A percentile compares a stretch with the other conserved stretches of the same genome.
Conservation (phyloP, 2,888 invertebrate species). For the Scotopteryx bipunctaria region DNA sequence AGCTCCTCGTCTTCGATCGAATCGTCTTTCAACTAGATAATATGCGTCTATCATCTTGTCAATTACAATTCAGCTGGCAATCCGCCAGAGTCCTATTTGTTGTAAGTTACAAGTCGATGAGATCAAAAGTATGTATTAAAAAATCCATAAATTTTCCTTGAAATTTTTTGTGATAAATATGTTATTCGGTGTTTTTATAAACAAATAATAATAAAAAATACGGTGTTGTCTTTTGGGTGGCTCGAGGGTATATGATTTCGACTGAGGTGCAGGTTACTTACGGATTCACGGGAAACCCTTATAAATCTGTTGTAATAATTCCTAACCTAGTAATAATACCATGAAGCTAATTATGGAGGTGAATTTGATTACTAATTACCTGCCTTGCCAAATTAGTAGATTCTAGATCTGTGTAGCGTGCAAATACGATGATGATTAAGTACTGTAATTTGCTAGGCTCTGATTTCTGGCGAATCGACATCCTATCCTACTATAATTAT, state of each 20-base stretch:
- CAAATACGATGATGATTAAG: slow-evolving; percentile 10
- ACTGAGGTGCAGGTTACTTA: too few species aligned
- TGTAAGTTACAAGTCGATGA: slow-evolving; percentile 42
- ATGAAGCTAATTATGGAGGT: neutral
- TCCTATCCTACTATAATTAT: too few species aligned
- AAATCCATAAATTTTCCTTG: slow-evolving; percentile 4
- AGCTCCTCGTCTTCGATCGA: slow-evolving; percentile 33
- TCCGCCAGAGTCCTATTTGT: slow-evolving; percentile 41
- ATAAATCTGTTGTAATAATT: too few species aligned
- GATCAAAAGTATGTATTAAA: slow-evolving; percentile 28
- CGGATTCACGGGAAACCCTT: too few species aligned
- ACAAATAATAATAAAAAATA: too few species aligned
- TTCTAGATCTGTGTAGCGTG: slow-evolving; percentile 2
- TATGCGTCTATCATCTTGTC: slow-evolving; percentile 46
- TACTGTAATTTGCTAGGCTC: slow-evolving; percentile 3
- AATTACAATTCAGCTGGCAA: slow-evolving; percentile 48
- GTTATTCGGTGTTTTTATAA: too few species aligned
- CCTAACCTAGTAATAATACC: too few species aligned
- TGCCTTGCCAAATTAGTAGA: neutral
- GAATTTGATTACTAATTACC: neutral
- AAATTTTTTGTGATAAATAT: neutral
- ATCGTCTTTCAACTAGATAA: slow-evolving; percentile 37
- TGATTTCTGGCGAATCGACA: too few species aligned
- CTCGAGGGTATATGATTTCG: too few species aligned
- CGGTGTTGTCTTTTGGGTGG: too few species aligned